phyloP scores from a whole-genome alignment of 2,797 vertebrate genomes.

The Leucoraja ocellata region DNA sequence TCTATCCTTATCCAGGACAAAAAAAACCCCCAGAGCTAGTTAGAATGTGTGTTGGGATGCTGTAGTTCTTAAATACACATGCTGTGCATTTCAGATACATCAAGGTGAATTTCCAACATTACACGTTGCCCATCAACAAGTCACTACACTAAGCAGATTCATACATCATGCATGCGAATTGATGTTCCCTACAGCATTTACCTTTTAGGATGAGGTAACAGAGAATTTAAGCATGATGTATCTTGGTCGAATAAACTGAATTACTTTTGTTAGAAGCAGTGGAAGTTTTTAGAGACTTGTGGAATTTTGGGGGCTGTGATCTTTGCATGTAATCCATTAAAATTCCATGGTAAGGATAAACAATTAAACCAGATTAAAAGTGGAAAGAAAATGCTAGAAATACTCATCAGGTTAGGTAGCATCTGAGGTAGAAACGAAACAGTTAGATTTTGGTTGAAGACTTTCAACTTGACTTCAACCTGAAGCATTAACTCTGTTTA shows the following conservation, averaged over 20 bases:
- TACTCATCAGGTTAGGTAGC: no score
- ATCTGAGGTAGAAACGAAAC: no score
- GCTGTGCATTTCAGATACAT: not conserved
- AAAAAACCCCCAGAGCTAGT: not conserved
- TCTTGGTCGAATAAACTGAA: not conserved
- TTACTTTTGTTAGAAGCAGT: not conserved
- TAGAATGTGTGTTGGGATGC: not conserved
- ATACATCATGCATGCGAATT: not conserved
- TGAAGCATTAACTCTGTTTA: no score
- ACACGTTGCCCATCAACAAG: not conserved
- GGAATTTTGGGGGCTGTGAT: no score
- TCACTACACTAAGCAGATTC: not conserved
- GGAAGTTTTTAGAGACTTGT: no score
- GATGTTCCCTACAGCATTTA: not conserved
- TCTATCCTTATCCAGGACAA: not conserved
- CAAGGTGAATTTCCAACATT: not conserved
- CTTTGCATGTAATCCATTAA: no score
- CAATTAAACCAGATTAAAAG: no score
- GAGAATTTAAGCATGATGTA: not conserved
- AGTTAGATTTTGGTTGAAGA: no score
- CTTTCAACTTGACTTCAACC: no score
- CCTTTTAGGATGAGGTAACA: not conserved
- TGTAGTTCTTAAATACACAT: not conserved
- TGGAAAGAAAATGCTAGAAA: no score
- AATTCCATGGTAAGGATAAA: no score